Evolutionary conservation across 2,888 invertebrate species (phyloP), one percentile per base, ranked within the genome.

Genomic region (Lasioglossum malachurum): DNA sequence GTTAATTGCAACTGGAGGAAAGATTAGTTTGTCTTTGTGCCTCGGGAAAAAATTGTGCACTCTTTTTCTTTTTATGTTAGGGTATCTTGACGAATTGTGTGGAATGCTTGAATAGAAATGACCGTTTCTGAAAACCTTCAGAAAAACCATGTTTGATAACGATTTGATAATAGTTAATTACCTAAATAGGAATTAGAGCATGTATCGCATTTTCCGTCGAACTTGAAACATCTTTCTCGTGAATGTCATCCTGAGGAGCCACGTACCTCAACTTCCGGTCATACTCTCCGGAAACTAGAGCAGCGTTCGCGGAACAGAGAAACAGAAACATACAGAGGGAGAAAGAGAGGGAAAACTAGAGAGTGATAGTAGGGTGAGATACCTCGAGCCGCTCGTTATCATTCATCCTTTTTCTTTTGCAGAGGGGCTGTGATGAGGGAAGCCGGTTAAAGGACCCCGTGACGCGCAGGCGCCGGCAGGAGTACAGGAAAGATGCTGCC

Each of bases 351-450:
- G 64, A 31, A 31, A 64, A 27, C 12, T 31, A 31, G 31, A 16
- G 64, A 64, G 27, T 4, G 60, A 60, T 60, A 60, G 60, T 14
- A 27, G 60, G 60, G 14, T 14, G 60, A 60, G 14, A 14, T 60
- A 27, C 77, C 75, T 64, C 64, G 49, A 35, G 38, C 67, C 38
- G 64, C 73, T 44, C 77, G 74, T 83, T 44, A 82, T 41, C 78
- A 57, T 86, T 87, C 77, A 64, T 82, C 75, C 74, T 49, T 83
- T 82, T 75, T 80, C 84, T 89, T 88, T 94, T 92, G 12, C 93
- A 94, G 94, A 89, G 90, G 89, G 88, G 92, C 89, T 93, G 95
- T 95, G 92, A 95, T 95, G 95, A 95, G 94, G 94, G 95, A 94
- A 93, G 94, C 93, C 90, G 94, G 95, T 89, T 94, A 93, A 94